These are phyloP conservation scores for Ophthalmolycus amberensis DNA, from an alignment of 2,113 vertebrate species.

Conservation along the genomic window DNA sequence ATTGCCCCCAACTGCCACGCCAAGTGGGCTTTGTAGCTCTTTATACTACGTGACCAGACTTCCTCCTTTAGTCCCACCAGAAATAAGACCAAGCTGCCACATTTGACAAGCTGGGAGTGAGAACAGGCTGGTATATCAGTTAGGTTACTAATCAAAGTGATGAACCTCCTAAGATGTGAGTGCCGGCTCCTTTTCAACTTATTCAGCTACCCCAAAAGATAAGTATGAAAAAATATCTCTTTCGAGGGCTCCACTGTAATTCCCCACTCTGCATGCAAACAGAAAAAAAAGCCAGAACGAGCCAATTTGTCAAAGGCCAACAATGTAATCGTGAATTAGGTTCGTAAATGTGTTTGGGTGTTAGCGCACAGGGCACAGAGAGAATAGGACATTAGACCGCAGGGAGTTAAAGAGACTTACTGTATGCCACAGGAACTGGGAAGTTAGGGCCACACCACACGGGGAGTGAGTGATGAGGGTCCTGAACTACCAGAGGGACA, in stretches of 20 bases:
- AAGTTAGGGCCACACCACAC: conserved; percentile 28
- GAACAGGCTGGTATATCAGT: too few relatives aligned
- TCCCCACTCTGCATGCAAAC: conserved; percentile 13
- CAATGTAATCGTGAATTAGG: conserved; percentile 28
- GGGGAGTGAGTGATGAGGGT: conserved; percentile 55
- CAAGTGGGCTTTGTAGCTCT: too few relatives aligned
- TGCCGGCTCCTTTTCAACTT: background rate
- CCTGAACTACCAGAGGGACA: conserved; percentile 2
- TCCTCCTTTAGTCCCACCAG: too few relatives aligned
- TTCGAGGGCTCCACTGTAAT: background rate
- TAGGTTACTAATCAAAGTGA: background rate
- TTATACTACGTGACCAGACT: too few relatives aligned
- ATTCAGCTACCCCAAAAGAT: background rate
- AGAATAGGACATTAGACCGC: conserved; percentile 21
- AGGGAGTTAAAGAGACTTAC: conserved; percentile 20
- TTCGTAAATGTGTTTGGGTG: background rate
- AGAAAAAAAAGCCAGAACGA: background rate
- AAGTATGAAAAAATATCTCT: background rate
- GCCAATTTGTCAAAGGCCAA: conserved; percentile 20
- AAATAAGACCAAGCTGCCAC: too few relatives aligned
- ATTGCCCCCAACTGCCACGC: too few relatives aligned
- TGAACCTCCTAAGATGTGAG: background rate
- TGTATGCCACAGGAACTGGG: conserved; percentile 26
- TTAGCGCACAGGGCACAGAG: conserved; percentile 1
- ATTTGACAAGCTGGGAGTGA: too few relatives aligned